Conservation (phyloP, 2,113 vertebrate species). For the Albula goreensis region DNA sequence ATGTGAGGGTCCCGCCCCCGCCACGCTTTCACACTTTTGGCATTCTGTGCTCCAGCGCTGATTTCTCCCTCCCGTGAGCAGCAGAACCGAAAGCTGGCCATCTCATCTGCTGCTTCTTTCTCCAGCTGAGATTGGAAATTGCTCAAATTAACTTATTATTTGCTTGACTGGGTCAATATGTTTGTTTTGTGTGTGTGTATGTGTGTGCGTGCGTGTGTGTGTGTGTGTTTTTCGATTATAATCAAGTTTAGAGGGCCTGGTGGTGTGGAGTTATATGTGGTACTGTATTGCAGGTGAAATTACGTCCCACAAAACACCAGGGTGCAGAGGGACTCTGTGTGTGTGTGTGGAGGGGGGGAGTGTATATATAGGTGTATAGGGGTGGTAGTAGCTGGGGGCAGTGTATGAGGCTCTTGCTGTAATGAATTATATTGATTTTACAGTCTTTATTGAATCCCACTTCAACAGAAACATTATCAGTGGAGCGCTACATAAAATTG, state of each 20-base stretch:
- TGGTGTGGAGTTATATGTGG: constrained; percentile 52
- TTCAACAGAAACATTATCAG: constrained; percentile 68
- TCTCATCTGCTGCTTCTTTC: constrained; percentile 43
- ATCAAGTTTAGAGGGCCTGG: constrained; percentile 56
- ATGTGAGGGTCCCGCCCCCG: constrained; percentile 38
- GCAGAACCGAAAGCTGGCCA: constrained; percentile 37
- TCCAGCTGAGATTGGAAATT: constrained; percentile 73
- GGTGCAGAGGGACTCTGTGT: constrained; percentile 32
- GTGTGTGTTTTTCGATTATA: constrained; percentile 57
- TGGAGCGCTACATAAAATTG: constrained; percentile 74
- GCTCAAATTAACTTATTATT: constrained; percentile 83
- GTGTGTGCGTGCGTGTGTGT: constrained; percentile 41
- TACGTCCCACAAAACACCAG: constrained; percentile 47
- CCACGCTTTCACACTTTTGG: constrained; percentile 50
- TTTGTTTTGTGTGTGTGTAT: constrained; percentile 69
- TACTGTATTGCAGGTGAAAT: constrained; percentile 60
- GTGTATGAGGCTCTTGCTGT: constrained; percentile 64
- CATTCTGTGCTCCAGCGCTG: not conserved
- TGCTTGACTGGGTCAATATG: constrained; percentile 78
- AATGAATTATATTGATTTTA: constrained; percentile 80
- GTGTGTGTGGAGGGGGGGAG: constrained; percentile 33
- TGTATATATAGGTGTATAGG: constrained; percentile 37
- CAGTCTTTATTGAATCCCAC: constrained; percentile 69
- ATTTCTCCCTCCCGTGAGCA: constrained; percentile 22
- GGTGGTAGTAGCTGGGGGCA: constrained; percentile 58